phyloP scores from a whole-genome alignment of 2,797 vertebrate species.

The Artibeus lituratus region DNA sequence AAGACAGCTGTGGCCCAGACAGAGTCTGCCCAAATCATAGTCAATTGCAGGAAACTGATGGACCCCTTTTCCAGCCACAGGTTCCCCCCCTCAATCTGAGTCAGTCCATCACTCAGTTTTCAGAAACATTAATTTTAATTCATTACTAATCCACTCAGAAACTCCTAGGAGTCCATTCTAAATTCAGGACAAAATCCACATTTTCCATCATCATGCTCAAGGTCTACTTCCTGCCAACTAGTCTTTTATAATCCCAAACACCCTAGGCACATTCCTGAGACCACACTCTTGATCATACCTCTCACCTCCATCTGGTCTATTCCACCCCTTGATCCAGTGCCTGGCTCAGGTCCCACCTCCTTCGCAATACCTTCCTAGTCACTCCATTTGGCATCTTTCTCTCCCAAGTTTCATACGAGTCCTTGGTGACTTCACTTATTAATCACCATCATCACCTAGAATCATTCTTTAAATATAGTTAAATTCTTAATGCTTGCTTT shows the following conservation, averaged over 20 bases:
- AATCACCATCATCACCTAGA: neutral
- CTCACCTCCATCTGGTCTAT: neutral
- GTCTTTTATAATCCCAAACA: neutral
- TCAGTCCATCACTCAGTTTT: neutral
- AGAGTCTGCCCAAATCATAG: neutral
- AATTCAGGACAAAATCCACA: conserved; percentile 38
- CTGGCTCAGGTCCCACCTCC: neutral
- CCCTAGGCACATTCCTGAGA: neutral
- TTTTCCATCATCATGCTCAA: neutral
- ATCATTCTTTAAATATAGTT: neutral
- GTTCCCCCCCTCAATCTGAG: neutral
- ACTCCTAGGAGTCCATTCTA: neutral
- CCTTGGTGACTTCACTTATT: neutral
- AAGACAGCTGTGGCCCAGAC: neutral
- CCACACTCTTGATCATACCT: neutral
- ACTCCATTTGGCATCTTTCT: neutral
- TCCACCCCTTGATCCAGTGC: neutral
- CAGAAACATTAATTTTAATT: neutral
- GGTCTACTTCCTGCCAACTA: neutral
- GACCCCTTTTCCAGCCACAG: neutral
- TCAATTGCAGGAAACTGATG: neutral
- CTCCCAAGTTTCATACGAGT: neutral
- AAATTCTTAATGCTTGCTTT: neutral
- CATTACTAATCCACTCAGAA: neutral
- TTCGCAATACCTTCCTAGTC: neutral